Percentiles rank a stretch among this genome's conserved stretches.
Evolutionary conservation across 2,797 vertebrate genomes (phyloP).

Genomic region (Natrix natrix): DNA sequence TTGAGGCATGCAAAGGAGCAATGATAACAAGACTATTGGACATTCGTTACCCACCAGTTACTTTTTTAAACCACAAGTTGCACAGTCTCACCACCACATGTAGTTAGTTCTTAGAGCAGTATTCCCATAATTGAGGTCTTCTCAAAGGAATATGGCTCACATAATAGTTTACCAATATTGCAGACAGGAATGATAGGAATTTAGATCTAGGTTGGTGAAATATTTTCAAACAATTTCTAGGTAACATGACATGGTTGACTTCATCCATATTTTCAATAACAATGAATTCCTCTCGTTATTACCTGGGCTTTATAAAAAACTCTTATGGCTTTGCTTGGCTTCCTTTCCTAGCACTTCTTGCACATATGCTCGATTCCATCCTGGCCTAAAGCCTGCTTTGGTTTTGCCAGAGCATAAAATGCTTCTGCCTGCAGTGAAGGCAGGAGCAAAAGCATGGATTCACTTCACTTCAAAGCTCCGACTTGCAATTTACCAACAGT

Average conservation of each 20-base stretch:
- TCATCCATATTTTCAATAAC: background rate
- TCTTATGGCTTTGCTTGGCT: background rate
- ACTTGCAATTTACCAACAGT: rapidly evolving
- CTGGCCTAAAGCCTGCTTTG: background rate
- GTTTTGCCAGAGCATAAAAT: background rate
- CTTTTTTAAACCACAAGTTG: background rate
- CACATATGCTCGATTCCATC: background rate
- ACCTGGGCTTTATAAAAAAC: background rate
- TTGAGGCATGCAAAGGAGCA: too few species aligned
- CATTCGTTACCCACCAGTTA: too few species aligned
- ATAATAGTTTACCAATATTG: background rate
- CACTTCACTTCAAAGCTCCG: background rate
- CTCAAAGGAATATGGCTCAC: background rate
- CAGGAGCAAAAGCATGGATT: background rate
- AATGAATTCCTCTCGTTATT: background rate
- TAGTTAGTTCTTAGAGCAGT: background rate
- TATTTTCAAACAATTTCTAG: background rate
- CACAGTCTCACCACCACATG: background rate
- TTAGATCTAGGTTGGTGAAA: background rate
- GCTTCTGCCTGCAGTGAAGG: background rate
- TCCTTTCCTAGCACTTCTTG: background rate
- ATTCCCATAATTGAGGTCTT: background rate
- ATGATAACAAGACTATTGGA: background rate
- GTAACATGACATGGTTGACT: background rate
- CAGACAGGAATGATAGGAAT: background rate